Evolutionary conservation across 2,113 vertebrate species (phyloP).

Genomic region (Isichthys henryi): DNA sequence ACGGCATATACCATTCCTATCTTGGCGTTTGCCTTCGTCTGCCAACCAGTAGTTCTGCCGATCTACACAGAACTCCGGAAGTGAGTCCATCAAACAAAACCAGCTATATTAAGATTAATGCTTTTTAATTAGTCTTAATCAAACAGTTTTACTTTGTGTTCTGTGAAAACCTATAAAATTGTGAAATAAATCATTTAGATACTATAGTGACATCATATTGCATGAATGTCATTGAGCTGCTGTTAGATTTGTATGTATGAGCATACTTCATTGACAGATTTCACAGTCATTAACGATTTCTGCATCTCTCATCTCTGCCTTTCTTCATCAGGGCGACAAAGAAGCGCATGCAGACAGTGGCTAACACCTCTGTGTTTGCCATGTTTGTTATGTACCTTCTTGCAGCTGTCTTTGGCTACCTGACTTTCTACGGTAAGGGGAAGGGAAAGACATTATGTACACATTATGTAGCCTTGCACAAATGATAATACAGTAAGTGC

Average conservation of each 20-base stretch:
- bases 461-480: background rate
- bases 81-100: constrained; percentile 45
- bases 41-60: constrained; percentile 74
- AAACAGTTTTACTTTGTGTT: background rate
- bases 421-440: background rate
- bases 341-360: background rate
- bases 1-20: constrained; percentile 69
- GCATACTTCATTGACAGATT: background rate
- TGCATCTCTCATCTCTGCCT: background rate
- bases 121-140: background rate
- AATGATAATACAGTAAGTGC: background rate
- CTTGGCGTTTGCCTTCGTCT: constrained; percentile 75
- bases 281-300: background rate
- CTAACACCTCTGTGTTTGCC: background rate
- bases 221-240: background rate
- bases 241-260: background rate
- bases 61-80: constrained; percentile 71
- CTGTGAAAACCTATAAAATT: background rate
- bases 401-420: background rate
- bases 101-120: background rate
- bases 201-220: background rate
- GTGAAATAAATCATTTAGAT: background rate
- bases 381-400: background rate
- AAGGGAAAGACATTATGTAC: background rate
- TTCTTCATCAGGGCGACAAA: background rate